phyloP scores from a whole-genome alignment of 1,140 invertebrate species.

The Saccostrea glomerata region DNA sequence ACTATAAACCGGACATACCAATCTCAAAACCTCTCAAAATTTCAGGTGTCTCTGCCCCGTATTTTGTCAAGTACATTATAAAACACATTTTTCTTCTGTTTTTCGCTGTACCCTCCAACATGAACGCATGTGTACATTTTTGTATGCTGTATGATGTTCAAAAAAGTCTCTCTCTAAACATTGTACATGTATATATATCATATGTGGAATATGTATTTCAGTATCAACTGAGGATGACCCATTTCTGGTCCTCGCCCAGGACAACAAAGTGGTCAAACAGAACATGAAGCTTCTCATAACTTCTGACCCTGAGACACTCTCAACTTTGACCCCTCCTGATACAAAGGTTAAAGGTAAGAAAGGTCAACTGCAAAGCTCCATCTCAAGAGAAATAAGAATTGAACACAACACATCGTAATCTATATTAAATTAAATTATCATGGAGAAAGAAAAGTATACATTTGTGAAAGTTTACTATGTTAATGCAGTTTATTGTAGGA shows the following conservation, averaged over 20 bases:
- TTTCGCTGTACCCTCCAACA: background rate
- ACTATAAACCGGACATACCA: slow-evolving; percentile 10
- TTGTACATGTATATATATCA: background rate
- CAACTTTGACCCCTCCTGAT: background rate
- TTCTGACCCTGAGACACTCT: background rate
- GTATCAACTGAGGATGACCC: slow-evolving; percentile 76
- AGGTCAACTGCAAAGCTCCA: background rate
- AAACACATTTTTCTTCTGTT: background rate
- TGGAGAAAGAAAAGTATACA: too few relatives aligned
- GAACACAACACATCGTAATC: background rate
- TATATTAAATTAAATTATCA: too few relatives aligned
- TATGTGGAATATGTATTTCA: slow-evolving; percentile 52
- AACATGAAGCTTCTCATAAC: slow-evolving; percentile 82
- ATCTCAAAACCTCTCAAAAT: background rate
- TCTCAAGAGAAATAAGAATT: background rate
- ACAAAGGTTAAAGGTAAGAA: background rate
- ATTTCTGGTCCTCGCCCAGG: slow-evolving; percentile 86
- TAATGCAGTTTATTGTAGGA: background rate
- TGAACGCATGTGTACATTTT: too few relatives aligned
- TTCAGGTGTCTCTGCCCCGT: background rate
- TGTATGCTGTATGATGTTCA: too few relatives aligned
- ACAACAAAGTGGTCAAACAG: slow-evolving; percentile 85
- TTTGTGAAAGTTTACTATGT: background rate
- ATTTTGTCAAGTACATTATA: background rate
- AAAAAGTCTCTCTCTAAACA: too few relatives aligned